Percentiles rank a stretch among this genome's conserved stretches.
phyloP scores from a whole-genome alignment of 2,113 vertebrate species.

The Variabilichromis moorii region DNA sequence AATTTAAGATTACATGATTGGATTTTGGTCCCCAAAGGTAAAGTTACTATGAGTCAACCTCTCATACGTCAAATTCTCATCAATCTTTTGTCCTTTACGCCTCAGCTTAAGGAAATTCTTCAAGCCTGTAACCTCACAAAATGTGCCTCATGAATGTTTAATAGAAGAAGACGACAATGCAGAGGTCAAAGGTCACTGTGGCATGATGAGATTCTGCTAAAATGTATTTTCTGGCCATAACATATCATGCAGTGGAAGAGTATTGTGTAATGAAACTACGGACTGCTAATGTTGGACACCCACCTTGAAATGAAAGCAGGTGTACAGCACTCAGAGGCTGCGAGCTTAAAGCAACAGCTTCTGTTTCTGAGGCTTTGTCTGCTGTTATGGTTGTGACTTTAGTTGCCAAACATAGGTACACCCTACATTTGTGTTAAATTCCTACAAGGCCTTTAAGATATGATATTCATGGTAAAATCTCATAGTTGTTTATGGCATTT shows the following conservation, averaged over 20 bases:
- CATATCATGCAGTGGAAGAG: not conserved
- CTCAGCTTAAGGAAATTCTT: not conserved
- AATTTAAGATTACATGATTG: not conserved
- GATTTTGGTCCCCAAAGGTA: not conserved
- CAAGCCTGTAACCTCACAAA: not conserved
- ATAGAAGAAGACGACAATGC: not conserved
- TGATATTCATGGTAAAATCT: rapidly evolving
- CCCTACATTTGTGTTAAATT: not conserved
- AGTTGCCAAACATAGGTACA: not conserved
- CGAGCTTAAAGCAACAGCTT: not conserved
- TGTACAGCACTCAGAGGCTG: not conserved
- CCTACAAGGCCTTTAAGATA: not conserved
- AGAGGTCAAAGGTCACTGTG: not conserved
- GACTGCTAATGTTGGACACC: not conserved
- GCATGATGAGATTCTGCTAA: not conserved
- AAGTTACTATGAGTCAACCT: not conserved
- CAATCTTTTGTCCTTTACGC: not conserved
- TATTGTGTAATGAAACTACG: rapidly evolving
- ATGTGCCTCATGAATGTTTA: not conserved
- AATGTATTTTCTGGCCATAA: not conserved
- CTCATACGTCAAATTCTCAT: not conserved
- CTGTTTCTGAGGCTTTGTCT: not conserved
- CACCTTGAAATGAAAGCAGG: not conserved
- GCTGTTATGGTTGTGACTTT: not conserved
- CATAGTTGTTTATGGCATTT: not conserved